Base-by-base conservation (phyloP, 2,113 vertebrate species). In the Takifugu flavidus region DNA sequence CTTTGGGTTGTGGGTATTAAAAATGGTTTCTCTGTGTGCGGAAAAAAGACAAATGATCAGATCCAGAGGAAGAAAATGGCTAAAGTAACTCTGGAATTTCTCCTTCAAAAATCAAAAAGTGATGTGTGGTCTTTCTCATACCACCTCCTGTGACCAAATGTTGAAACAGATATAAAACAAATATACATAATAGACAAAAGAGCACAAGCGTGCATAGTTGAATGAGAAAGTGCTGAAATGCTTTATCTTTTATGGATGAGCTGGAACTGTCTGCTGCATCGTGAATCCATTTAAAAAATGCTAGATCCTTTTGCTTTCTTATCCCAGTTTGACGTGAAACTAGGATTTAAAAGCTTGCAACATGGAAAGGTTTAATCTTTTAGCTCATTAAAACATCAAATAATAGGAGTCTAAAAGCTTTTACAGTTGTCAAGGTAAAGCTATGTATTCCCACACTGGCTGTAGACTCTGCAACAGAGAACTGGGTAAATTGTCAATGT, bases 101-200 rank as follows among this genome's bases (percentile, higher is more conserved):
- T 14, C 27, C 49, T 49, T 72, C 74, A 59, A 78, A 56, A 71
- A 78, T 77, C 72, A 74, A 78, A 74, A 78, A 85, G 78, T 66
- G n/a, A 74, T 74, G 78, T 82, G 78, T 54, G 6, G 53, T 65
- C 27, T 60, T 55, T 51, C 27, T 65, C 56, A 53, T 6, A 39
- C 70, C 77, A 42, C 75, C 82, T 70, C 42, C 84, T 82, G 82
- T 63, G 73, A 79, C 72, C 82, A 84, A 79, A 75, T 84, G 84
- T 80, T 51, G 55, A 66, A 63, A 65, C 52, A 28, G 58, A 79
- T 62, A 31, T 28, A 26, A 57, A 43, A 39, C 3, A 64, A 45
- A 13, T 13, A 52, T 53, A 50, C 53, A 43, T 55, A 58, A 56
- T 8, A 49, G 47, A 42, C 13, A 56, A 51, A 13, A n/a, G n/a